These are phyloP conservation scores for Zosterops japonicus DNA, from an alignment of 2,113 vertebrate genomes.

Conservation along the genomic window DNA sequence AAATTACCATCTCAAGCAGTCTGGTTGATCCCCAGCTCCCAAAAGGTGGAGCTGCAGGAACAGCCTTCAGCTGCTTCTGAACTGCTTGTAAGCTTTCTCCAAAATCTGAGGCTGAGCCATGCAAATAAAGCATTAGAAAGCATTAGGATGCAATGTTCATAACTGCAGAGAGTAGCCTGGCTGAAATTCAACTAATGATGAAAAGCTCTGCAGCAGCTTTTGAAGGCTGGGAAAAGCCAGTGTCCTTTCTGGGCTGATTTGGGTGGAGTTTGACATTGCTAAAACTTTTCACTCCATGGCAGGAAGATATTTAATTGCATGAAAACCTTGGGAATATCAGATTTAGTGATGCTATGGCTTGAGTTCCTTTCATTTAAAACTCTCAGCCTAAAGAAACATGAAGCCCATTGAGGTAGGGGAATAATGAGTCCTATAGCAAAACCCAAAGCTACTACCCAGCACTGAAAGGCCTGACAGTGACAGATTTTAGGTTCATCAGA, in stretches of 20 bases:
- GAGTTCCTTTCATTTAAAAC: neutral
- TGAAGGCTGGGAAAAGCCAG: neutral
- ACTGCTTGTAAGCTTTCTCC: neutral
- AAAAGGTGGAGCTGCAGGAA: slow-evolving; percentile 55
- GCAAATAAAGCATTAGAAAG: neutral
- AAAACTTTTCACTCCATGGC: neutral
- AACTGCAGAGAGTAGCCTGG: neutral
- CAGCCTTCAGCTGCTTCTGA: neutral
- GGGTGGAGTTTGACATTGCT: neutral
- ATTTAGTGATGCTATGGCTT: neutral
- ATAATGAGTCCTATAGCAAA: neutral
- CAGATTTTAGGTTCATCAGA: neutral
- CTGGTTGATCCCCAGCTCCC: neutral
- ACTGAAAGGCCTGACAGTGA: neutral
- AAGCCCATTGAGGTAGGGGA: neutral
- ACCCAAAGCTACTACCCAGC: neutral
- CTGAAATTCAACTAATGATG: neutral
- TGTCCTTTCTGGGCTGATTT: neutral
- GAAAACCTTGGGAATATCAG: neutral
- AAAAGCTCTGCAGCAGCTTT: neutral
- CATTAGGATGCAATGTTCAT: neutral
- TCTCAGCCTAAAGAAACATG: neutral
- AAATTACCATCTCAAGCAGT: neutral
- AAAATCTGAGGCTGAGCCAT: neutral
- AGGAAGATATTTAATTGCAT: neutral